Base-by-base conservation (phyloP, 2,888 invertebrate genomes). In the Smittia sp. region DNA sequence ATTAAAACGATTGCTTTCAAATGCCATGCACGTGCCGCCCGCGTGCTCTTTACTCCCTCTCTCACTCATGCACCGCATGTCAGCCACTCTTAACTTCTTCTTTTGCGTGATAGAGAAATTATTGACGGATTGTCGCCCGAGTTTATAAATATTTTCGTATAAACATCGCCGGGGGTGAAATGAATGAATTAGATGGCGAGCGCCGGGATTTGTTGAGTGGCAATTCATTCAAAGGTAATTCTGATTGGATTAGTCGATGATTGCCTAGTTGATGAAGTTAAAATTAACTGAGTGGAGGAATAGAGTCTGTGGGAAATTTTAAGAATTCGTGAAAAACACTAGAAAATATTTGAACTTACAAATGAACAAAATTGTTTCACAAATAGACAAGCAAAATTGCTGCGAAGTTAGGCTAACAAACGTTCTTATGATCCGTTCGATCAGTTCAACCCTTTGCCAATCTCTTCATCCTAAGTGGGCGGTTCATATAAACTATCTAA, bases 1-100 rank as follows among this genome's bases (percentile, higher is more conserved):
- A 67, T 67, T 67, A 67, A 67, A 32, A 67, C 25, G 46, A 67
- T 67, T 24, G 32, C 58, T 67, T 67, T 32, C 22, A 46, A 39
- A 67, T 13, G 41, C 67, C 13, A 13, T 20, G 39, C 67, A 67
- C 67, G 67, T 67, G 67, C n/a, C 67, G 24, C 46, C 18, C 67
- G 32, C 41, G 22, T 39, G 27, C 41, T 41, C 38, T 58, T n/a
- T 22, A 18, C 22, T n/a, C 58, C 58, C 46, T 46, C n/a, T 6
- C 9, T 6, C 46, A 46, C 15, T 46, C n/a, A 46, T n/a, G 11
- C 52, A 22, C 58, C 58, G 58, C 58, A 18, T 22, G 58, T 22
- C 58, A 58, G 58, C 22, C 22, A 22, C 18, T 58, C n/a, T 58
- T 58, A 58, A 58, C 58, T 58, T 58, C 58, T 22, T n/a, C n/a